Conservation (phyloP, 2,888 invertebrate genomes). For the Drosophila aldrichi region DNA sequence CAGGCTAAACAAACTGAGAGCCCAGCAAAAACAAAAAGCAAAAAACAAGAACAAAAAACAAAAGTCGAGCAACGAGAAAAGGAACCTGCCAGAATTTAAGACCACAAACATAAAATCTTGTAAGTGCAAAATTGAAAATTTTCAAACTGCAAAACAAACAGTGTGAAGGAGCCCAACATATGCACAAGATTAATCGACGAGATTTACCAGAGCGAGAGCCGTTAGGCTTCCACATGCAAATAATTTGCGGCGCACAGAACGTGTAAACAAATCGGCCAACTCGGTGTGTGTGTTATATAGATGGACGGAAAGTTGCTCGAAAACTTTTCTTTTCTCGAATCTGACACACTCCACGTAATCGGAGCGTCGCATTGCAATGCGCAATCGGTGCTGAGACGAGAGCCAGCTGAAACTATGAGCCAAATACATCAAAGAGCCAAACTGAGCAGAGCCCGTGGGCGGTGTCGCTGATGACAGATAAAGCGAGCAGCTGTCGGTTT, state of each 20-base stretch:
- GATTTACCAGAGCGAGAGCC: conserved; percentile 16
- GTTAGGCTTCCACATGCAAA: conserved; percentile 53
- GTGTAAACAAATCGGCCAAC: conserved; percentile 56
- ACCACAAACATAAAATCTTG: conserved; percentile 52
- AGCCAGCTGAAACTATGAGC: conserved; percentile 27
- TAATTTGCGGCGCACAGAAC: conserved; percentile 68
- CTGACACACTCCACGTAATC: conserved; percentile 22
- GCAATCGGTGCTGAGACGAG: conserved; percentile 16
- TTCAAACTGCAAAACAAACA: conserved; percentile 44
- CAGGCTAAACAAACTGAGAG: conserved; percentile 27
- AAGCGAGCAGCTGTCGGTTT: conserved; percentile 68
- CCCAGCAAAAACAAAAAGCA: conserved; percentile 23
- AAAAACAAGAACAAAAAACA: too few relatives aligned
- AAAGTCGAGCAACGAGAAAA: conserved; percentile 1
- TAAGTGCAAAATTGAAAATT: conserved; percentile 54
- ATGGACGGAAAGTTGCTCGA: conserved; percentile 46
- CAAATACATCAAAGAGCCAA: conserved; percentile 71
- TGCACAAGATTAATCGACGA: conserved; percentile 68
- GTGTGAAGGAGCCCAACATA: conserved; percentile 11
- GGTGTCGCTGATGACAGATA: conserved; percentile 35
- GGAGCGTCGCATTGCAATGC: background rate
- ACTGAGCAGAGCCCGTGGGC: conserved; percentile 40
- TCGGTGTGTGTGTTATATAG: conserved; percentile 12
- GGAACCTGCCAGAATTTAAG: conserved; percentile 44
- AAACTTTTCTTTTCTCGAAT: conserved; percentile 59